Evolutionary conservation across 2,888 invertebrate genomes (phyloP).

Genomic region (Caenorhabditis sinica): DNA sequence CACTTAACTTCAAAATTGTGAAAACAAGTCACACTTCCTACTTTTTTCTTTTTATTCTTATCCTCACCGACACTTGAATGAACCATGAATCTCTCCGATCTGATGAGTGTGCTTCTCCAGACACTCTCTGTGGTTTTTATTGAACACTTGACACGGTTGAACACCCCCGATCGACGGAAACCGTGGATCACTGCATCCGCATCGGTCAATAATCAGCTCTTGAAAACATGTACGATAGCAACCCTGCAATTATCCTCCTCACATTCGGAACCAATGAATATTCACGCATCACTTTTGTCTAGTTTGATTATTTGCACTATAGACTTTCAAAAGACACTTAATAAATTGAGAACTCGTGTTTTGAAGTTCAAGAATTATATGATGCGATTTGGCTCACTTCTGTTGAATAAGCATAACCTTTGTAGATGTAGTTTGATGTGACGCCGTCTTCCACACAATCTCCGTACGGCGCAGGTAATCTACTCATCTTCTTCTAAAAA

Average conservation of each 20-base stretch:
- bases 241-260: conserved; percentile 69
- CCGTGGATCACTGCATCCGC: conserved; percentile 82
- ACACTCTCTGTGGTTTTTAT: conserved; percentile 78
- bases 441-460: conserved; percentile 78
- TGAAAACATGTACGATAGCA: conserved; percentile 83
- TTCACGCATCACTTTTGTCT: conserved; percentile 31
- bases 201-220: conserved; percentile 78
- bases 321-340: too few relatives aligned
- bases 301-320: conserved; percentile 26
- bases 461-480: conserved; percentile 81
- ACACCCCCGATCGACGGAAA: conserved; percentile 78
- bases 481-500: conserved; percentile 78
- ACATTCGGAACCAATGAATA: background rate
- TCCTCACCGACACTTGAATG: conserved; percentile 72
- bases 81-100: conserved; percentile 76
- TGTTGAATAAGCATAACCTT: conserved; percentile 78
- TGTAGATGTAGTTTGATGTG: conserved; percentile 80
- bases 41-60: background rate
- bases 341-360: background rate
- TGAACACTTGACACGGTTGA: conserved; percentile 80
- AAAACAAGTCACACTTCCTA: too few relatives aligned
- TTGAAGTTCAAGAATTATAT: background rate
- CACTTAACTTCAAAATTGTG: too few relatives aligned
- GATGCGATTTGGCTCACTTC: conserved; percentile 71
- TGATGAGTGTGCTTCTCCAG: conserved; percentile 79